Conservation (phyloP, 1,140 invertebrate species). For the Phymastichus coffea region DNA sequence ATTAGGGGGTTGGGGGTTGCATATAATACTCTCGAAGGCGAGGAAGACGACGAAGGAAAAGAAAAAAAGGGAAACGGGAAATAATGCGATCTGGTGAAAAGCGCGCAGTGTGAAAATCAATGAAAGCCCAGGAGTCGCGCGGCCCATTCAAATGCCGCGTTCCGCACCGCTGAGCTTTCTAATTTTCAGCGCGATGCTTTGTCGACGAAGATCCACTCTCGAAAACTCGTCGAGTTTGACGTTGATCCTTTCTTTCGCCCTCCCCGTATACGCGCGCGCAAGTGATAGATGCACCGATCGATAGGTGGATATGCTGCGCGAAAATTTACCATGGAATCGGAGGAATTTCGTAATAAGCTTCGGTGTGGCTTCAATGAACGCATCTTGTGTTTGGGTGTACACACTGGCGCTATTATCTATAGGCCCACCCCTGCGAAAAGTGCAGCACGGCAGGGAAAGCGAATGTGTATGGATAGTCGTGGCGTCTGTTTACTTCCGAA, state of each 20-base stretch:
- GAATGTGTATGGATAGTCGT: not conserved
- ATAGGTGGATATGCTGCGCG: not conserved
- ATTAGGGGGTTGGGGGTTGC: too few species aligned
- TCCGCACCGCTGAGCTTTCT: constrained; percentile 40
- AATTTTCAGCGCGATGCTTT: constrained; percentile 34
- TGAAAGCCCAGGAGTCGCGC: constrained; percentile 33
- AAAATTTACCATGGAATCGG: not conserved
- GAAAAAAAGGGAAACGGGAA: constrained; percentile 5
- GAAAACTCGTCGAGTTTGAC: not conserved
- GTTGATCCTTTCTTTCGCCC: not conserved
- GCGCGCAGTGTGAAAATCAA: constrained; percentile 33
- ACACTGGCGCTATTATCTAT: too few species aligned
- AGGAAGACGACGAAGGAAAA: not conserved
- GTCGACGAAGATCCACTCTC: too few species aligned
- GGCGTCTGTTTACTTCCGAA: not conserved
- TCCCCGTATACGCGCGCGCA: too few species aligned
- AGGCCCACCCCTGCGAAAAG: too few species aligned
- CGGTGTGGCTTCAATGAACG: not conserved
- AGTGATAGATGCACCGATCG: too few species aligned
- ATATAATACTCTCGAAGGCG: too few species aligned
- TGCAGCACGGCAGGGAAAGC: too few species aligned
- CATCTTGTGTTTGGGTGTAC: not conserved
- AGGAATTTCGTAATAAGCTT: constrained; percentile 18
- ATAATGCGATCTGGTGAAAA: constrained; percentile 31
- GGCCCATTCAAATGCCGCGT: constrained; percentile 33